Evolutionary conservation across 2,797 vertebrate genomes (phyloP).

Genomic region (Arremon aurantiirostris): DNA sequence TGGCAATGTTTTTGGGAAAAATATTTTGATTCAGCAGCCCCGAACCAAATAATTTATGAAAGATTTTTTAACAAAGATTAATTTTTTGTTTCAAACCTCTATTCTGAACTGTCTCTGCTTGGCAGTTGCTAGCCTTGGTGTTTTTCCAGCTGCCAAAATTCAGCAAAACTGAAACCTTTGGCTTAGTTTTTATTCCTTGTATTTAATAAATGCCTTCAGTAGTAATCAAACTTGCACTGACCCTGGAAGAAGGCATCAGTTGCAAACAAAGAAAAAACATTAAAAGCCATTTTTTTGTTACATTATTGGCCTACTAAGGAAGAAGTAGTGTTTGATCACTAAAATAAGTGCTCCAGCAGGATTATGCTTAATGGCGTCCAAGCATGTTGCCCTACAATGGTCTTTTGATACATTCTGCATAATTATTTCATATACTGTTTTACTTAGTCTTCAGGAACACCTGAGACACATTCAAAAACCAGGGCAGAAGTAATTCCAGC

Average conservation of each 20-base stretch:
- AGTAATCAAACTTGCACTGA: slow-evolving; percentile 12
- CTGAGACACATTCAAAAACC: not conserved
- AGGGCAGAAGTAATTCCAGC: not conserved
- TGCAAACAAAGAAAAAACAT: not conserved
- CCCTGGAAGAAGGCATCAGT: not conserved
- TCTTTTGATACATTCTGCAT: not conserved
- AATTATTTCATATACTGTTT: not conserved
- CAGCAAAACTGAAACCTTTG: not conserved
- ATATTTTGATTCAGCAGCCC: not conserved
- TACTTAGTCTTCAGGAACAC: not conserved
- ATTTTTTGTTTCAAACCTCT: slow-evolving; percentile 39
- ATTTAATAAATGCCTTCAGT: slow-evolving; percentile 28
- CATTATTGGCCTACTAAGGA: not conserved
- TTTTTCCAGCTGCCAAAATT: not conserved
- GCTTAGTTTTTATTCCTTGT: not conserved
- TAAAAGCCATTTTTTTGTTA: not conserved
- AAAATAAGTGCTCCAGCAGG: not conserved
- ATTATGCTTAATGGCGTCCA: not conserved
- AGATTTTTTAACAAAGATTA: slow-evolving; percentile 16
- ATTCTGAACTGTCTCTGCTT: not conserved
- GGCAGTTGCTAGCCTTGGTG: not conserved
- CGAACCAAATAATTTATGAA: slow-evolving; percentile 34
- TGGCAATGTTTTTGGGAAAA: slow-evolving; percentile 4
- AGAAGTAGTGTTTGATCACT: not conserved
- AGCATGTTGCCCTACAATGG: not conserved